Conservation (phyloP, 2,797 vertebrate species). For the Gymnopithys bicolor region DNA sequence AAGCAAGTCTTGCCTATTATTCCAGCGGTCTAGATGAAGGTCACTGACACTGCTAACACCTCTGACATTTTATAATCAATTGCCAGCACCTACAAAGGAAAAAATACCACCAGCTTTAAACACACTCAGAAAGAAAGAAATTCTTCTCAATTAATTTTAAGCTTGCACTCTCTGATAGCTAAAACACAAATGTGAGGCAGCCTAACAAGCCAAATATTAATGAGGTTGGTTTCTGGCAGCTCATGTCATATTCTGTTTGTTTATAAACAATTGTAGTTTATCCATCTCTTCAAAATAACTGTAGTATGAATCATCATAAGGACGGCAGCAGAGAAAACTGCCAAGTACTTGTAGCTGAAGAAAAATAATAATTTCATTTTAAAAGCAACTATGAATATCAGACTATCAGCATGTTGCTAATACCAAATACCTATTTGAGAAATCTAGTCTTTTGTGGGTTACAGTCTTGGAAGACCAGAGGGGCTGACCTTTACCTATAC, state of each 20-base stretch:
- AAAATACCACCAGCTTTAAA: constrained; percentile 1
- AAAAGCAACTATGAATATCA: not conserved
- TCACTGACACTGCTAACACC: constrained; percentile 11
- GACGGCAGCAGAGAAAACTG: constrained; percentile 3
- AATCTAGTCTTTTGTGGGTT: not conserved
- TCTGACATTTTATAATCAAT: constrained; percentile 61
- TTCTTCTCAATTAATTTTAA: constrained; percentile 29
- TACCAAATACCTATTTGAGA: not conserved
- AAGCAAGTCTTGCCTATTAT: constrained; percentile 34
- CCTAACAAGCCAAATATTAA: constrained; percentile 36
- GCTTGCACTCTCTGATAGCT: constrained; percentile 9
- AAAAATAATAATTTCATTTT: not conserved
- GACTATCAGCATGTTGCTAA: not conserved
- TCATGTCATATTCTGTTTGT: constrained; percentile 48
- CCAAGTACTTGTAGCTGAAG: not conserved
- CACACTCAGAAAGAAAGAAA: not conserved
- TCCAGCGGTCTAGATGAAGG: constrained; percentile 39
- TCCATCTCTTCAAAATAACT: constrained; percentile 38
- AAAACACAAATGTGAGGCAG: constrained; percentile 25
- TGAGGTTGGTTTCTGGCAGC: constrained; percentile 8
- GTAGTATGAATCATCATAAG: constrained; percentile 23
- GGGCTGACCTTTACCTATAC: not conserved
- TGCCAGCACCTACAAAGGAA: constrained; percentile 1
- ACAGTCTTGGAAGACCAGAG: not conserved
- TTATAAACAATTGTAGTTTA: constrained; percentile 48